phyloP scores from a whole-genome alignment of 2,888 invertebrate genomes.

The Melinaea menophilus region DNA sequence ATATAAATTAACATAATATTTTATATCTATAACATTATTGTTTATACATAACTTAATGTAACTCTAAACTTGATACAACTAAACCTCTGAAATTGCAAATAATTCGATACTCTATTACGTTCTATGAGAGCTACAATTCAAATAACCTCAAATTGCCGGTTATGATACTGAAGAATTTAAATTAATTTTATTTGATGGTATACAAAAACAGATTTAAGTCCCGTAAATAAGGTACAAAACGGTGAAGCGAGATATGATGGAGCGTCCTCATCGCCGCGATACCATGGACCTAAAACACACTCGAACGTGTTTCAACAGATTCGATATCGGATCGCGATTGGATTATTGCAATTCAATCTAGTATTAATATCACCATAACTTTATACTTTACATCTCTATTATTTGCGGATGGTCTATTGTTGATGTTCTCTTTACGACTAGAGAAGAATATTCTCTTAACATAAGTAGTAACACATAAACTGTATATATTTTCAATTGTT shows the following conservation, averaged over 20 bases:
- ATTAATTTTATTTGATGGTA: slow-evolving; percentile 14
- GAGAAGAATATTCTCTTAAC: no score
- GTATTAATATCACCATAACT: no score
- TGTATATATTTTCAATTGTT: no score
- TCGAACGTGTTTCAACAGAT: slow-evolving; percentile 24
- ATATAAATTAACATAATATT: no score
- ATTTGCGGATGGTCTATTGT: no score
- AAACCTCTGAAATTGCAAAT: slow-evolving; percentile 2
- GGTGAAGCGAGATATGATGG: slow-evolving; percentile 8
- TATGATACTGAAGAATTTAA: slow-evolving; percentile 22
- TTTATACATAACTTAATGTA: slow-evolving; percentile 11
- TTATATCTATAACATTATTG: no score
- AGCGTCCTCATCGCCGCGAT: slow-evolving; percentile 26
- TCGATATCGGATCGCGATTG: slow-evolving; percentile 28
- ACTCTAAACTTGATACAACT: slow-evolving; percentile 25
- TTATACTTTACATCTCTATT: no score
- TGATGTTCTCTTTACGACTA: no score
- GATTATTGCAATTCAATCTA: slow-evolving; percentile 31
- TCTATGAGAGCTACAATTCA: slow-evolving; percentile 17
- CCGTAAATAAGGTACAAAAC: slow-evolving; percentile 17
- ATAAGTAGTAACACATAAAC: no score
- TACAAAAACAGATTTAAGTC: slow-evolving; percentile 8
- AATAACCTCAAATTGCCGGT: slow-evolving; percentile 12
- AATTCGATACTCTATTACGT: slow-evolving; percentile 12
- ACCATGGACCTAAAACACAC: slow-evolving; percentile 33